Evolutionary conservation across 30 jellyfish, hydroid and myxozoan genomes (phyloP), one percentile per base, ranked within the genome.

Genomic region (Aurelia coerulea): DNA sequence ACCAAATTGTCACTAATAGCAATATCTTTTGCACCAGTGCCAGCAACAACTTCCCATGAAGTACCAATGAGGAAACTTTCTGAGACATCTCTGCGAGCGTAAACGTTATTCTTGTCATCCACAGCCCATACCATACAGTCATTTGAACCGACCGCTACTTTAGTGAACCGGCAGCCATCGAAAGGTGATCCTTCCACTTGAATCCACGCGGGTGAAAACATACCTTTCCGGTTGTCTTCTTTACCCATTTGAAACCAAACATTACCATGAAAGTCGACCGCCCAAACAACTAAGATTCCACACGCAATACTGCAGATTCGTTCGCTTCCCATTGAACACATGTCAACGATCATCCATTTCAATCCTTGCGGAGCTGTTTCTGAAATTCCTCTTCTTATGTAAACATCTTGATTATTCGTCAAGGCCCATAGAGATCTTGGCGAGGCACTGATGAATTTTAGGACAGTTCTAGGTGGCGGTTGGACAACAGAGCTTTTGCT

Each of bases 191-290:
- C 99, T 66, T 95, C 99, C 1, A 90, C 99, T 41, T 83, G 95
- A 32, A 95, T 78, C 99, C 99, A 95, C 2, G 97, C 99, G 9
- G 99, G 99, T 39, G 97, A 64, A 56, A 32, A 87, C 19, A 86
- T 84, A 31, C 73, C 79, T 49, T 85, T 82, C 68, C 96, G 68
- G 42, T 72, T 35, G 60, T 95, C 99, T 12, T 85, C 99, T 23
- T 91, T 96, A 10, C 98, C 96, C 96, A 95, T 90, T 84, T 95
- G 97, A 63, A 95, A 95, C 99, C 99, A 95, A 16, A 90, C 99
- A 78, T 90, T 95, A 41, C 99, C 99, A 39, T 90, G 93, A 83
- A 72, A 90, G 82, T 95, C 99, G 29, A 95, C 99, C 29, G 99
- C 97, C 99, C 99, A 95, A 16, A 95, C 99, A 4, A 90, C 98